Evolutionary conservation across 2,113 vertebrate species (phyloP).

Genomic region (Myxocyprinus asiaticus): DNA sequence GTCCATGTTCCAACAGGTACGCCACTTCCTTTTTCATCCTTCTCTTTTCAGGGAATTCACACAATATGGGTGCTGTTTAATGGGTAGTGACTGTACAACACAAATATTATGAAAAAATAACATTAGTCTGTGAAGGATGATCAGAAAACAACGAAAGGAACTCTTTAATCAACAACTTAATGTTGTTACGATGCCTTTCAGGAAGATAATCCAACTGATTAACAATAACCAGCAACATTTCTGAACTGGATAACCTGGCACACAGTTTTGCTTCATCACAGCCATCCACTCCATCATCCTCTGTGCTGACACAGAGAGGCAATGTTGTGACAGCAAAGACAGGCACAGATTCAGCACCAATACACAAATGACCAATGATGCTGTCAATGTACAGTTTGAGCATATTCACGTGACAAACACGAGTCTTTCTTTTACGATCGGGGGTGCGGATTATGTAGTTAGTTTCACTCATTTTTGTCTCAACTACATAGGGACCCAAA

Average conservation of each 20-base stretch:
- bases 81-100: neutral
- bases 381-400: neutral
- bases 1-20: neutral
- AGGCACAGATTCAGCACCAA: neutral
- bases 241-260: too few relatives aligned
- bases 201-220: too few relatives aligned
- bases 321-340: neutral
- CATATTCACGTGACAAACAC: slow-evolving; percentile 7
- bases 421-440: neutral
- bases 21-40: neutral
- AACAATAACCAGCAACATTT: too few relatives aligned
- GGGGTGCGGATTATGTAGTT: neutral
- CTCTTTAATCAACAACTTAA: neutral
- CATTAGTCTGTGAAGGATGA: neutral
- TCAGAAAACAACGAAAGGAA: neutral
- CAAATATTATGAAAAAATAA: neutral
- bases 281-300: too few relatives aligned
- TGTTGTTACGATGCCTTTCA: too few relatives aligned
- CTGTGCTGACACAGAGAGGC: too few relatives aligned
- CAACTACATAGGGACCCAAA: neutral
- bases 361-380: too few relatives aligned
- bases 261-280: too few relatives aligned
- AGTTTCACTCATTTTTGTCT: neutral
- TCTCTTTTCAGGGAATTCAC: neutral
- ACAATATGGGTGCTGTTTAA: neutral